Base-by-base conservation (phyloP, 2,113 vertebrate genomes). In the Chaenocephalus aceratus region DNA sequence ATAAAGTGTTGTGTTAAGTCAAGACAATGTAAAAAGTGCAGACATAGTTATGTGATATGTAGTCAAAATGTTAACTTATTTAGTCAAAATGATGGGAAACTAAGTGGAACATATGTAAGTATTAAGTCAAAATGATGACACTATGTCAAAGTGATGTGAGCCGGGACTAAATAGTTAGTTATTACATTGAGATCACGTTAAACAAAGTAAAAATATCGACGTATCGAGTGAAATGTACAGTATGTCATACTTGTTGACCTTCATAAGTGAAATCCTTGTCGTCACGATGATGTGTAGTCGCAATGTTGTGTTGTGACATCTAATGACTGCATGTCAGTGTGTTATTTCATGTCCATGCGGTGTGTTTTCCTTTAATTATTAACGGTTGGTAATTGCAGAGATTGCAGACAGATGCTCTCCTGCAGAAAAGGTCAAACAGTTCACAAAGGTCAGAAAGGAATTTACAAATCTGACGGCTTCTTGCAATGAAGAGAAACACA, bases 361-460 rank as follows among this genome's bases (percentile, higher is more conserved):
- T 41, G 41, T 23, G 44, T 49, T 36, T 54, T 1, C 36, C 4
- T 57, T 10, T 15, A 34, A 57, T 15, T 26, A 72, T 74, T 77
- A 15, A 48, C 54, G 53, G 18, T 64, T 30, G 18, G 13, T 69
- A 23, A 48, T 11, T 3, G 6, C 54, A 63, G 23, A 21, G 34
- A 36, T 8, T 41, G 5, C 48, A 16, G 21, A 34, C 79, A 82
- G 56, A 77, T 82, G 82, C 61, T 58, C 7, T 10, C 54, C 54
- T 30, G 66, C 49, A 75, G 66, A 65, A 64, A 44, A 57, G 71
- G 70, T 66, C 60, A 23, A 12, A 36, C 7, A 0, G 57, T 12
- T 71, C 68, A 56, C 4, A n/a, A 1, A 68, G 75, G 68, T 77
- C 78, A 65, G 46, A 1, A 18, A 8, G 46, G 41, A 77, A 30